phyloP scores from a whole-genome alignment of 1,140 invertebrate genomes.

The Diabrotica virgifera region DNA sequence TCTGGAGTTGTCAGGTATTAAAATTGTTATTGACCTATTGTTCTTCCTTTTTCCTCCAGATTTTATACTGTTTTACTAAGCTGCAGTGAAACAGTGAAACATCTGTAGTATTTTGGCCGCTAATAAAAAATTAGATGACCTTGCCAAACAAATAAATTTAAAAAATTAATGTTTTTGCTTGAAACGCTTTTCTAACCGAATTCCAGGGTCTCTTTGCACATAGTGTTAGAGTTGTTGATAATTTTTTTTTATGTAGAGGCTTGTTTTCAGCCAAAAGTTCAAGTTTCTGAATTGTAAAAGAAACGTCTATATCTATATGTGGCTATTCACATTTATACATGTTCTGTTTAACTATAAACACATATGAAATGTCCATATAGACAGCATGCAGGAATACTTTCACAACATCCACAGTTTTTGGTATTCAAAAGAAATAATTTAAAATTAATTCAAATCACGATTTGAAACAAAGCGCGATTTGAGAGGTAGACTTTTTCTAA shows the following conservation, averaged over 20 bases:
- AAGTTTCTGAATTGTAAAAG: slow-evolving; percentile 33
- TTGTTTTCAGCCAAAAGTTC: slow-evolving; percentile 39
- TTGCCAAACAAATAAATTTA: background rate
- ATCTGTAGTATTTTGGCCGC: background rate
- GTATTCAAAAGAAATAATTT: too few relatives aligned
- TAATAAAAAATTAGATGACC: background rate
- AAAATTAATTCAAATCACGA: too few relatives aligned
- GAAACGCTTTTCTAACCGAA: slow-evolving; percentile 37
- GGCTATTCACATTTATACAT: slow-evolving; percentile 21
- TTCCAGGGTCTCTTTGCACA: slow-evolving; percentile 43
- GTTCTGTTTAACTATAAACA: background rate
- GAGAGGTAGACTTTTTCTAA: too few relatives aligned
- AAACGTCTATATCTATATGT: slow-evolving; percentile 28
- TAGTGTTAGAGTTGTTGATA: slow-evolving; percentile 44
- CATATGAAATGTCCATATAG: too few relatives aligned
- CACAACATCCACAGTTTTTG: too few relatives aligned
- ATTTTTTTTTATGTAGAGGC: slow-evolving; percentile 45
- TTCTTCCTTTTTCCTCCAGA: too few relatives aligned
- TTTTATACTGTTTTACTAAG: background rate
- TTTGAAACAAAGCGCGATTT: too few relatives aligned
- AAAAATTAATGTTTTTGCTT: slow-evolving; percentile 21
- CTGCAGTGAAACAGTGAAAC: background rate
- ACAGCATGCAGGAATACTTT: too few relatives aligned
- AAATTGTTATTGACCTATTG: too few relatives aligned
- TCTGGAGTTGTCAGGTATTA: too few relatives aligned